A percentile compares a stretch with the other conserved stretches of the same genome.
Evolutionary conservation across 2,113 vertebrate species (phyloP).

Genomic region (Xiphophorus couchianus): DNA sequence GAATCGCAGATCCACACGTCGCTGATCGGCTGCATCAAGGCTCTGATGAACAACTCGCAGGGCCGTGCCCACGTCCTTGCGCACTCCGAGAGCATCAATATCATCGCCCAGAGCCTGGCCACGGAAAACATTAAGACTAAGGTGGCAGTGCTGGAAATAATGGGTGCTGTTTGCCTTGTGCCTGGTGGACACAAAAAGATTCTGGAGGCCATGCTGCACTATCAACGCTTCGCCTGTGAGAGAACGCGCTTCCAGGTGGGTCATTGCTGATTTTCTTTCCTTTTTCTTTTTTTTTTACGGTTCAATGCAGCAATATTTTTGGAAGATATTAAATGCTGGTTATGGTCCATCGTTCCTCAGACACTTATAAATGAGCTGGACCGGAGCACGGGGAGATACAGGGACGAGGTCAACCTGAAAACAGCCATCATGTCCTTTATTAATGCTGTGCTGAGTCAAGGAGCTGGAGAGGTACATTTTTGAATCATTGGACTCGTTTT

Average conservation of each 20-base stretch:
- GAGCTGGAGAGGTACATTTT: constrained; percentile 90
- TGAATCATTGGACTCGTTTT: not conserved
- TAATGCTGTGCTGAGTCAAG: constrained; percentile 97
- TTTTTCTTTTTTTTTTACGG: not conserved
- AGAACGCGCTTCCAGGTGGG: constrained; percentile 96
- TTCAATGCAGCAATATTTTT: not conserved
- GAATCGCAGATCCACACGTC: constrained; percentile 99
- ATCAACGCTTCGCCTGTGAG: constrained; percentile 95
- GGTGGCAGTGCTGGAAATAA: constrained; percentile 98
- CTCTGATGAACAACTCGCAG: constrained; percentile 99
- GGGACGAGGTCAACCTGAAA: constrained; percentile 97
- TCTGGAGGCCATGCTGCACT: constrained; percentile 96
- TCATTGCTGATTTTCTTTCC: too few relatives aligned
- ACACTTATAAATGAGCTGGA: constrained; percentile 96
- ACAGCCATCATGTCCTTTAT: constrained; percentile 99
- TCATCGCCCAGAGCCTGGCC: constrained; percentile 98
- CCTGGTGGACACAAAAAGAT: constrained; percentile 97
- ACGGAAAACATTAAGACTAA: constrained; percentile 98
- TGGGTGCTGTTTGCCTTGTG: constrained; percentile 98
- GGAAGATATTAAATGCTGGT: constrained; percentile 29
- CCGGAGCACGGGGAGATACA: constrained; percentile 93
- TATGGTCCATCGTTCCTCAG: constrained; percentile 70
- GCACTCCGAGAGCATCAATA: constrained; percentile 96
- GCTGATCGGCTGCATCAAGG: constrained; percentile 98
- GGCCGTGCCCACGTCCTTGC: constrained; percentile 95